phyloP scores from a whole-genome alignment of 1,140 invertebrate species.

The Galleria mellonella region DNA sequence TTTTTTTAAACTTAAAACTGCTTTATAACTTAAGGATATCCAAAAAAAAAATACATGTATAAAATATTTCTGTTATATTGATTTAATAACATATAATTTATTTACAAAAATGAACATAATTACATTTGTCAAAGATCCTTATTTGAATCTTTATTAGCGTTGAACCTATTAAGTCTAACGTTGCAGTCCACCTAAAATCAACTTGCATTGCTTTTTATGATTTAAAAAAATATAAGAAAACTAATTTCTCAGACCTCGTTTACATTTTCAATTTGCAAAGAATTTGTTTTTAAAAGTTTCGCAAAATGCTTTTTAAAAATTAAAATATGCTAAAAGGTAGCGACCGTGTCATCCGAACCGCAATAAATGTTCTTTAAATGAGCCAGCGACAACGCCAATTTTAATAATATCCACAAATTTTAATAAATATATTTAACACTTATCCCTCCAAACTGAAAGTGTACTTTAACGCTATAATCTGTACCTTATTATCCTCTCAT shows the following conservation, averaged over 20 bases:
- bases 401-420: conserved; percentile 8
- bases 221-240: neutral
- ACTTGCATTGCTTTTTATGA: too few species aligned
- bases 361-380: conserved; percentile 12
- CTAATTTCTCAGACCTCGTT: neutral
- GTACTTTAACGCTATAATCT: conserved; percentile 20
- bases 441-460: conserved; percentile 10
- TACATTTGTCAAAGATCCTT: too few species aligned
- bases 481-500: conserved; percentile 20
- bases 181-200: too few species aligned
- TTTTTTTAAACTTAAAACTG: too few species aligned
- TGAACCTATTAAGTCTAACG: too few species aligned
- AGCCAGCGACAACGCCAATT: conserved; percentile 7
- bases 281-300: conserved; percentile 4
- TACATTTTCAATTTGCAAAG: conserved; percentile 4
- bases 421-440: neutral
- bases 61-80: too few species aligned
- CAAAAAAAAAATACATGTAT: too few species aligned
- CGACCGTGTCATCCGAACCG: conserved; percentile 13
- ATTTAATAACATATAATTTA: too few species aligned
- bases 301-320: neutral
- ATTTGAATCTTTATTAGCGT: too few species aligned
- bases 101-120: too few species aligned
- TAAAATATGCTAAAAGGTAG: conserved; percentile 14
- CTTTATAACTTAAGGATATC: too few species aligned